Evolutionary conservation across 2,888 invertebrate genomes (phyloP).

Genomic region (Stenotaenia linearis): DNA sequence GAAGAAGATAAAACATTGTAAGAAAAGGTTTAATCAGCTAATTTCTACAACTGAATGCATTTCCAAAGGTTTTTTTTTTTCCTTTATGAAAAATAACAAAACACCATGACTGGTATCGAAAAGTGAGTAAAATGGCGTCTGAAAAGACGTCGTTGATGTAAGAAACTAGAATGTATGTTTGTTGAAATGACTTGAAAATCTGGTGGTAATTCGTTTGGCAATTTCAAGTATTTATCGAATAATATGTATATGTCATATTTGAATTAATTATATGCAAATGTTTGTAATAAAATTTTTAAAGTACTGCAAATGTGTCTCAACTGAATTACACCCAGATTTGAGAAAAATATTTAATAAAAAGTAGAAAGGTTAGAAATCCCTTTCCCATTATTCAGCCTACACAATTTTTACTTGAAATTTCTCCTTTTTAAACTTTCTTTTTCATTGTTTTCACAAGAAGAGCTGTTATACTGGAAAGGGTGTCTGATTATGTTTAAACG

Average conservation of each 20-base stretch:
- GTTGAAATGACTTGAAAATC: background rate
- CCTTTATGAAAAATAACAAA: background rate
- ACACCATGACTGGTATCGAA: background rate
- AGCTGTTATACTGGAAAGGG: background rate
- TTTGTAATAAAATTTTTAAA: background rate
- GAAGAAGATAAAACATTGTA: constrained; percentile 6
- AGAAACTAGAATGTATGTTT: constrained; percentile 12
- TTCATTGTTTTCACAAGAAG: background rate
- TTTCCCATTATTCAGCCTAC: constrained; percentile 21
- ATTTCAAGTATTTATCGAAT: background rate
- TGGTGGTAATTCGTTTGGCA: constrained; percentile 3
- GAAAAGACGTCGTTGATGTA: background rate
- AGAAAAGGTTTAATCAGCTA: background rate
- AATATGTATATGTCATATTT: background rate
- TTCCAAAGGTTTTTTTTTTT: background rate
- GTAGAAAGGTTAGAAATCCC: background rate
- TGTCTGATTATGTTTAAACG: background rate
- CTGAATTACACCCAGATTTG: background rate
- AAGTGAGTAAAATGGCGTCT: background rate
- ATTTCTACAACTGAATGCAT: constrained; percentile 10
- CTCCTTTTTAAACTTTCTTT: background rate
- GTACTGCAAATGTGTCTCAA: background rate
- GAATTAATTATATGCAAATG: constrained; percentile 17
- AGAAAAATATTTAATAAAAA: too few relatives aligned
- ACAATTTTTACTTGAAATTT: background rate